These are phyloP conservation scores for Saturnia pavonia DNA, from an alignment of 2,888 invertebrate genomes.

Conservation along the genomic window DNA sequence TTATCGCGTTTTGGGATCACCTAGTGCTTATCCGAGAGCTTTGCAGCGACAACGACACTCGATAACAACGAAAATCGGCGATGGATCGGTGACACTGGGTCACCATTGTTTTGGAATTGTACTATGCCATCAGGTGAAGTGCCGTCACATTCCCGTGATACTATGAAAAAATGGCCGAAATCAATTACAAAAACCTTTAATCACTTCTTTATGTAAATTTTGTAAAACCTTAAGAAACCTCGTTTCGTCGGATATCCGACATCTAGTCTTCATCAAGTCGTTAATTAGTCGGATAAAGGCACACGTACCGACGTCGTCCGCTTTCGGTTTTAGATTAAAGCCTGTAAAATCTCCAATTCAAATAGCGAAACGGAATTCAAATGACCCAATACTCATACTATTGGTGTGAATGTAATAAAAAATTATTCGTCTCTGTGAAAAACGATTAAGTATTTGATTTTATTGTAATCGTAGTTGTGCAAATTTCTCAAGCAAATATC, in stretches of 20 bases:
- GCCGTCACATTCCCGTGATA: background rate
- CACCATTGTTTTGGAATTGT: no score
- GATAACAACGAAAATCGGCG: no score
- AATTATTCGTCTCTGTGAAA: background rate
- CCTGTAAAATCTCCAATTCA: constrained; percentile 77
- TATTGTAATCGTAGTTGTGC: background rate
- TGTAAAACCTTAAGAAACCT: constrained; percentile 11
- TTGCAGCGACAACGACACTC: no score
- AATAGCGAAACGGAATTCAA: constrained; percentile 68
- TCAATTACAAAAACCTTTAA: background rate
- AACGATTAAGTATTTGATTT: background rate
- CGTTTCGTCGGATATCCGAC: constrained; percentile 25
- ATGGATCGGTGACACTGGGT: no score
- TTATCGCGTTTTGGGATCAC: no score
- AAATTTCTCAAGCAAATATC: background rate
- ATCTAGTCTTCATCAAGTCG: constrained; percentile 45
- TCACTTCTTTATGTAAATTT: background rate
- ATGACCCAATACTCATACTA: constrained; percentile 54
- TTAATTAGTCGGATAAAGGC: constrained; percentile 68
- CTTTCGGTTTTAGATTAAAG: constrained; percentile 72
- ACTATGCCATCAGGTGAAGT: no score
- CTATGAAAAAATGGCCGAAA: background rate
- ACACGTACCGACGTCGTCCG: constrained; percentile 53
- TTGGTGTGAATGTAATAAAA: constrained; percentile 15
- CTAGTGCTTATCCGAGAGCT: no score